phyloP scores from a whole-genome alignment of 2,888 invertebrate species.

The Volucella inanis region DNA sequence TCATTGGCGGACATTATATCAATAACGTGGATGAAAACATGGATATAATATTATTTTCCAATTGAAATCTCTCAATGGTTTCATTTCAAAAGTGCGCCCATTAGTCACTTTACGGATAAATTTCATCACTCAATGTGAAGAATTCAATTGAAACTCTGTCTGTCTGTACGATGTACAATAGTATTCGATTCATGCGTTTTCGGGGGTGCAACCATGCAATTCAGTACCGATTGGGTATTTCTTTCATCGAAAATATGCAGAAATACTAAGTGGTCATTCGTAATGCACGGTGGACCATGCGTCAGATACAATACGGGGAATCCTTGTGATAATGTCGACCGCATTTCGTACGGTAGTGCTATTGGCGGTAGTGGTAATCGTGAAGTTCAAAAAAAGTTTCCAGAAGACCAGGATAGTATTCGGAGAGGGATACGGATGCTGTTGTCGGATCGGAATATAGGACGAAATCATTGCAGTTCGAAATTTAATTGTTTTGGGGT shows the following conservation, averaged over 20 bases:
- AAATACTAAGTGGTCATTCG: neutral
- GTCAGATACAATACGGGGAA: neutral
- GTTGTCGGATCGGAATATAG: constrained; percentile 30
- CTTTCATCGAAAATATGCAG: constrained; percentile 5
- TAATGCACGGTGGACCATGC: neutral
- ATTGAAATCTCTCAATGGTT: constrained; percentile 14
- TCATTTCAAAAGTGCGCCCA: neutral
- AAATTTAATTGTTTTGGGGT: constrained; percentile 59
- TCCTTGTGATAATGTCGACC: constrained; percentile 5
- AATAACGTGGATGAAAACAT: too few relatives aligned
- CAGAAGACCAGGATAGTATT: too few relatives aligned
- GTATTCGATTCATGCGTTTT: neutral
- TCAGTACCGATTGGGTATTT: constrained; percentile 14
- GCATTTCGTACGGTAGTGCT: neutral
- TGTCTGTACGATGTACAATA: neutral
- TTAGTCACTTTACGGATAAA: neutral
- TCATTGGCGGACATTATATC: too few relatives aligned
- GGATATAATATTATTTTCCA: neutral
- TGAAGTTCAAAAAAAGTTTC: neutral
- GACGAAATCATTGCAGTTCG: constrained; percentile 47
- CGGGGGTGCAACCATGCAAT: constrained; percentile 17
- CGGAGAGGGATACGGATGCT: neutral
- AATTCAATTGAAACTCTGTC: constrained; percentile 13
- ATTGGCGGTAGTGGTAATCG: constrained; percentile 22
- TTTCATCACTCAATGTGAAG: constrained; percentile 21